Evolutionary conservation across 1,140 invertebrate species (phyloP), one percentile per base, ranked within the genome.

Genomic region (Nebria ingens): DNA sequence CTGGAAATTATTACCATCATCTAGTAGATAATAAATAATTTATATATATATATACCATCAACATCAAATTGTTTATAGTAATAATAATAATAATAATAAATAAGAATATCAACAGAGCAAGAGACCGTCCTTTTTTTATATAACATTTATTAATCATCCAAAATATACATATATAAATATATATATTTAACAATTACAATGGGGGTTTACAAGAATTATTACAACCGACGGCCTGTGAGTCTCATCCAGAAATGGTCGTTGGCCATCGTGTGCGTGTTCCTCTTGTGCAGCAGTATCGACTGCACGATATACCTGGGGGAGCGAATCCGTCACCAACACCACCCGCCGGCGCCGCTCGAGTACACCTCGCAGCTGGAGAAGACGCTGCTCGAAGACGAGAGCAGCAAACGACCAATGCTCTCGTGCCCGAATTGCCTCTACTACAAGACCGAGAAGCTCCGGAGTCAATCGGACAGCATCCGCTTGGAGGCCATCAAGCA

Each of bases 401-500:
- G 57, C 53, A 58, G 62, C 19, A 63, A 62, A 56, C 11, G 25
- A 17, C 52, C 20, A n/a, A 22, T 58, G 0, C 19, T 62, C 1
- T 55, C 57, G 25, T 70, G 68, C 58, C 68, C 68, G 21, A 69
- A 70, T 58, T 70, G 68, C 56, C 38, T 70, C 17, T 67, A 64
- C 19, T n/a, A n/a, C n/a, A 64, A 67, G 42, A 64, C 60, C 23
- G 55, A 62, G 19, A 9, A 17, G 4, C 6, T 34, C 6, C 49
- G 58, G 19, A n/a, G 4, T 15, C 19, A 38, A 17, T 13, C 13
- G 20, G 49, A 53, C 17, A 61, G 60, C 42, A 57, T 51, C 19
- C 74, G 86, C 50, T 70, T 89, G 21, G 85, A 88, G 64, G 82
- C 84, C 1, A 87, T 89, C 61, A 87, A 88, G 65, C 77, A 79